These are phyloP conservation scores for Dendrolimus pini DNA, from an alignment of 2,888 invertebrate genomes.

Conservation along the genomic window DNA sequence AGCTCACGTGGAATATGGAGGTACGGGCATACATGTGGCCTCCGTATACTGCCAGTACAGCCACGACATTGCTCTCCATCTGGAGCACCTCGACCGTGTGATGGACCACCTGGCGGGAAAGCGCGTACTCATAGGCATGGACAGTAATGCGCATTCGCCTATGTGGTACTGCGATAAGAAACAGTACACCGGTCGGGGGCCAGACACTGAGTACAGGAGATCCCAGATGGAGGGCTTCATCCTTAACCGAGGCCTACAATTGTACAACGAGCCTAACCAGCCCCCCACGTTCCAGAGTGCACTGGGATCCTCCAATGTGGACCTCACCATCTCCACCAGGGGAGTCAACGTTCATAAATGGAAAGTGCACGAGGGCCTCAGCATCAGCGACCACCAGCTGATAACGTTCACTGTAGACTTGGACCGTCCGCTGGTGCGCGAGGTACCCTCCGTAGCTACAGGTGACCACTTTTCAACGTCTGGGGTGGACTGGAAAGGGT, in stretches of 20 bases:
- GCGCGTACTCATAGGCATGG: constrained; percentile 12
- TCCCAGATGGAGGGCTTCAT: constrained; percentile 8
- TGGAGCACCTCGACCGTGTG: constrained; percentile 8
- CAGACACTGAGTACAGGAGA: not conserved
- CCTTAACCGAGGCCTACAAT: constrained; percentile 7
- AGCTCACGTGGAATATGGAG: not conserved
- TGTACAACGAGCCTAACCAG: constrained; percentile 1
- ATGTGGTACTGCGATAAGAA: constrained; percentile 12
- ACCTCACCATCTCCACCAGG: constrained; percentile 14
- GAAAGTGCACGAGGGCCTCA: constrained; percentile 11
- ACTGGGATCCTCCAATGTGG: constrained; percentile 19
- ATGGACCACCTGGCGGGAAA: constrained; percentile 7
- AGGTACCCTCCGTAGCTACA: not conserved
- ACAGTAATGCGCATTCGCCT: constrained; percentile 19
- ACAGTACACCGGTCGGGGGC: constrained; percentile 10
- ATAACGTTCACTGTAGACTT: constrained; percentile 14
- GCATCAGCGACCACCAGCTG: constrained; percentile 17
- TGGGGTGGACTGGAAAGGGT: not conserved
- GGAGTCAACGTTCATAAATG: constrained; percentile 6
- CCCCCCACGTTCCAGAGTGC: constrained; percentile 12
- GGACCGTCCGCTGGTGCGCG: not conserved
- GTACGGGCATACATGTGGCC: constrained; percentile 6
- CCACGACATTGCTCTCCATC: constrained; percentile 13
- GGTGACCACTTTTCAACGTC: not conserved
- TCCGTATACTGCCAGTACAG: constrained; percentile 17